Percentiles rank a stretch among this genome's conserved stretches.
These are phyloP conservation scores for Mohoua ochrocephala DNA, from an alignment of 2,113 vertebrate species.

Conservation along the genomic window DNA sequence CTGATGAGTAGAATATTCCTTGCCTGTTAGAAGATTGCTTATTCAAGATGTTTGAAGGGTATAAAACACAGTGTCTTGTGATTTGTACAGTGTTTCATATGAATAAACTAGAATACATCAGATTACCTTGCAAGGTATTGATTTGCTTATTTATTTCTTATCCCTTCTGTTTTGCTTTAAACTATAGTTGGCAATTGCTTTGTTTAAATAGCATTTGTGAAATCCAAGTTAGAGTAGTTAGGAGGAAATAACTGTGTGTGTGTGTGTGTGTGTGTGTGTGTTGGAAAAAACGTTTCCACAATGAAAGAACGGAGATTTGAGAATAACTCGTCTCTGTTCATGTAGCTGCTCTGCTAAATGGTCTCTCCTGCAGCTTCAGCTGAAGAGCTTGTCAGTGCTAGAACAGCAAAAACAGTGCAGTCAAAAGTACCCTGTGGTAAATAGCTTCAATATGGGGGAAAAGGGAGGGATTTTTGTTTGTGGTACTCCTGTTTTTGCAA, in stretches of 20 bases:
- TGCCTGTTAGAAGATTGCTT: neutral
- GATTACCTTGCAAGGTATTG: neutral
- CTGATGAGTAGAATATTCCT: neutral
- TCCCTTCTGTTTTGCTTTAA: neutral
- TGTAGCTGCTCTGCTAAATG: neutral
- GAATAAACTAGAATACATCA: neutral
- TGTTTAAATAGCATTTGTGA: conserved; percentile 36
- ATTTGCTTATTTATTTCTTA: neutral
- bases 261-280: too few species aligned
- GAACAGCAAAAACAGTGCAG: neutral
- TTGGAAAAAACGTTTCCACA: neutral
- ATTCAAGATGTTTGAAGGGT: neutral
- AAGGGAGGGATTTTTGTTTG: neutral
- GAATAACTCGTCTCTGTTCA: neutral
- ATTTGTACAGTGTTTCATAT: neutral
- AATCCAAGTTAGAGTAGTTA: conserved; percentile 9
- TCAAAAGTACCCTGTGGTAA: neutral
- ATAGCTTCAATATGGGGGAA: neutral
- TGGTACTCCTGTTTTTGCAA: neutral
- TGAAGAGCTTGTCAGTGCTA: neutral
- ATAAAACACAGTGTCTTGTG: neutral
- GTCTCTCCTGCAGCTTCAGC: neutral
- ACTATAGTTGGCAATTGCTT: neutral
- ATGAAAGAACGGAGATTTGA: neutral
- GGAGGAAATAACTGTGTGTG: neutral